Evolutionary conservation across 2,113 vertebrate species (phyloP), one percentile per base, ranked within the genome.

Genomic region (Gila orcuttii): DNA sequence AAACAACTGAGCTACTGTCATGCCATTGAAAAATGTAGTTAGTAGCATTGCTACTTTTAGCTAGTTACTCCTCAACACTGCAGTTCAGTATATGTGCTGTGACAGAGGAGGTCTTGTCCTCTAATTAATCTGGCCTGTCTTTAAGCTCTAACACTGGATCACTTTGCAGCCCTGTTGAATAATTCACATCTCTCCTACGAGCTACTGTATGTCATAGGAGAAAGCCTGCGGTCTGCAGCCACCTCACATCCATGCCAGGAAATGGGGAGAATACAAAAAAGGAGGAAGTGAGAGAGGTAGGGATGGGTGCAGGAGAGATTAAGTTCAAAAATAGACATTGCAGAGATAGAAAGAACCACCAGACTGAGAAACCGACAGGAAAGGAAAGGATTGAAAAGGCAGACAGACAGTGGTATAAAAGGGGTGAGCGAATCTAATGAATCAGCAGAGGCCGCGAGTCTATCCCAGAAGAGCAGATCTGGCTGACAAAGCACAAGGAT

Each of bases 81-180:
- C 17, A 36, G n/a, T 7, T 74, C 52, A n/a, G 68, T 64, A 71
- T 83, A 47, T 80, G 36, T 62, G 78, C 25, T 79, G 52, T 21
- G 86, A 87, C 85, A 88, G 83, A 78, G 89, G 86, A 84, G 87
- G 90, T 92, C 89, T 90, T 90, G 90, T 92, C 91, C 90, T 92
- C 89, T 94, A 93, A 95, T 95, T 93, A 94, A 93, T 93, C 88
- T 64, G 83, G 77, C 91, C 88, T 90, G 92, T 93, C 92, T 90
- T 82, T 87, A 88, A 83, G 84, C 90, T 87, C 91, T 90, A 93
- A 91, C 90, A 94, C 89, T 90, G 90, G 91, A 93, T 95, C 92
- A 87, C 77, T 90, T 93, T 92, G 89, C 92, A 90, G 88, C 47
- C 39, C 88, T 91, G 75, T 88, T 94, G 91, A 93, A 95, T 95